A percentile compares a stretch with the other conserved stretches of the same genome.
Conservation (phyloP, 2,113 vertebrate species). For the Scalopus aquaticus region DNA sequence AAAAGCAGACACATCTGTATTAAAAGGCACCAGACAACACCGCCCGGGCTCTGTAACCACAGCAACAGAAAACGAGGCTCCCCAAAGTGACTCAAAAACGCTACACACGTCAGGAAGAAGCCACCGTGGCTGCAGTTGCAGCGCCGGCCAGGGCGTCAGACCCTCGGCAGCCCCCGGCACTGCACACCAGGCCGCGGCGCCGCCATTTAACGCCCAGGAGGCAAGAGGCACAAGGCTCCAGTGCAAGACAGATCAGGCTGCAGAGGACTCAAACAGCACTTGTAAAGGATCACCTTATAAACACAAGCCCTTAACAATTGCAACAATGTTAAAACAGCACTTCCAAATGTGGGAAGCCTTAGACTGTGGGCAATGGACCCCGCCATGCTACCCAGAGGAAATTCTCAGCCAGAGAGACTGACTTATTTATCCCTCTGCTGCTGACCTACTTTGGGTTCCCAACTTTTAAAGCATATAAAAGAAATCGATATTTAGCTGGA, state of each 20-base stretch:
- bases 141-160: too few relatives aligned
- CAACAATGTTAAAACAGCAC: background rate
- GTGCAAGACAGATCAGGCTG: background rate
- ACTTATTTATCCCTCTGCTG: background rate
- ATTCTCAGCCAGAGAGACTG: background rate
- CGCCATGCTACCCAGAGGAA: background rate
- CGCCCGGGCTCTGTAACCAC: background rate
- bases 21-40: background rate
- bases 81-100: background rate
- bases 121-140: too few relatives aligned
- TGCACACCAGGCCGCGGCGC: too few relatives aligned
- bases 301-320: conserved; percentile 3
- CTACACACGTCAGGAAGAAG: too few relatives aligned
- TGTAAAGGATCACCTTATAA: background rate
- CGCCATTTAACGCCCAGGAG: background rate
- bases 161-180: too few relatives aligned
- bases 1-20: background rate
- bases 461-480: conserved; percentile 1
- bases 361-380: background rate
- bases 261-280: conserved; percentile 5
- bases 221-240: background rate
- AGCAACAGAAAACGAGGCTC: background rate
- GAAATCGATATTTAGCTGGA: background rate
- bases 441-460: conserved; percentile 40
- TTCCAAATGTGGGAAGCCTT: background rate